Evolutionary conservation across 1,140 invertebrate genomes (phyloP).

Genomic region (Euschistus heros): DNA sequence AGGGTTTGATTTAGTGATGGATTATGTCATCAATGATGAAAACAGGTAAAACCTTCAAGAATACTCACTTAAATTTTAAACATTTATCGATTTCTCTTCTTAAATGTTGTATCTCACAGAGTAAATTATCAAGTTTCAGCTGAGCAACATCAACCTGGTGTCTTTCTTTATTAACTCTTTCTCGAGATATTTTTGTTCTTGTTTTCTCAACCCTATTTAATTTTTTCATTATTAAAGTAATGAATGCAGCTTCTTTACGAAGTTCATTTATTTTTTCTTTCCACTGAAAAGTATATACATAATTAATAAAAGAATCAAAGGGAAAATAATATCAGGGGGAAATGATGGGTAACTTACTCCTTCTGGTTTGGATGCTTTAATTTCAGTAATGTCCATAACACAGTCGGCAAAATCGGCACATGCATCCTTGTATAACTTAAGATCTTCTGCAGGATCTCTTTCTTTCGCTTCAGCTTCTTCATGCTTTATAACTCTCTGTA

Average conservation of each 20-base stretch:
- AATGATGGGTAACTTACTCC: constrained; percentile 35
- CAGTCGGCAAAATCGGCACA: constrained; percentile 53
- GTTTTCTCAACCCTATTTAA: constrained; percentile 85
- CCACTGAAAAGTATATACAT: constrained; percentile 41
- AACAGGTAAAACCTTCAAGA: too few relatives aligned
- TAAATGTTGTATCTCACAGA: constrained; percentile 88
- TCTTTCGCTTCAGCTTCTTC: constrained; percentile 62
- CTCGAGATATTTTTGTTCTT: constrained; percentile 64
- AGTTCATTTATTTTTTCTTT: constrained; percentile 52
- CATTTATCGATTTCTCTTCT: constrained; percentile 90
- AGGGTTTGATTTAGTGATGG: too few relatives aligned
- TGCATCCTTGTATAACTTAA: constrained; percentile 51
- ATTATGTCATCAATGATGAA: too few relatives aligned
- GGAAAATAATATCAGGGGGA: constrained; percentile 16
- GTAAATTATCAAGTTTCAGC: constrained; percentile 83
- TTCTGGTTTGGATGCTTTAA: constrained; percentile 45
- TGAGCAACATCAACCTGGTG: constrained; percentile 80
- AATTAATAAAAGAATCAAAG: constrained; percentile 16
- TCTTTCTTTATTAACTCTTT: constrained; percentile 66
- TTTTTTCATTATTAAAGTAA: constrained; percentile 73
- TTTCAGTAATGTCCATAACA: constrained; percentile 50
- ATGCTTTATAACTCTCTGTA: constrained; percentile 50
- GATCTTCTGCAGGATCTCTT: constrained; percentile 53
- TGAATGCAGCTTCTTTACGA: constrained; percentile 56
- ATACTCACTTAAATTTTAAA: constrained; percentile 71